phyloP scores from a whole-genome alignment of 37 sponge, comb jelly and placozoan genomes.

The Beroe ovata region DNA sequence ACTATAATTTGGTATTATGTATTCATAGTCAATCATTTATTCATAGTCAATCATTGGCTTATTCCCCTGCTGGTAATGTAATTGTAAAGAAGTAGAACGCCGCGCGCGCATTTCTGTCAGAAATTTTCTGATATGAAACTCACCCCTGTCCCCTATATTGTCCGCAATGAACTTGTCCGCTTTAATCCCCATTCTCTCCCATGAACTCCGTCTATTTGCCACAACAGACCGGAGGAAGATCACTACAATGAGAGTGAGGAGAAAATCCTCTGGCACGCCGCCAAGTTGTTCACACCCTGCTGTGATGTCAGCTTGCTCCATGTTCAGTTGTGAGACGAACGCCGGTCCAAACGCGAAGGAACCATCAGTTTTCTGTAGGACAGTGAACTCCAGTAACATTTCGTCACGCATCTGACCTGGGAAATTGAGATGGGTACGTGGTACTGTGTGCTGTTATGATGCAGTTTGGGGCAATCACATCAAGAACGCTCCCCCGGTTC shows the following conservation, averaged over 20 bases:
- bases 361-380: slow-evolving; percentile 39
- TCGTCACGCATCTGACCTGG: slow-evolving; percentile 25
- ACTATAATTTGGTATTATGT: too few species aligned
- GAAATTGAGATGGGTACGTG: too few species aligned
- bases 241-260: slow-evolving; percentile 10
- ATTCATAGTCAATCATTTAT: too few species aligned
- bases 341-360: slow-evolving; percentile 18
- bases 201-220: slow-evolving; percentile 11
- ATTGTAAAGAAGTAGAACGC: too few species aligned
- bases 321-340: slow-evolving; percentile 8
- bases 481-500: too few species aligned
- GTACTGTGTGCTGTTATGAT: too few species aligned
- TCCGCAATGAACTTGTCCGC: slow-evolving; percentile 11
- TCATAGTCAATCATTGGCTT: too few species aligned
- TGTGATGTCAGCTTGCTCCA: background rate
- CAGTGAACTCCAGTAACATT: slow-evolving; percentile 54
- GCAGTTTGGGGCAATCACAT: too few species aligned
- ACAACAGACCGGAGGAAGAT: slow-evolving; percentile 6
- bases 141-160: slow-evolving; percentile 4
- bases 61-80: too few species aligned
- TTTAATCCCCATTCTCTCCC: slow-evolving; percentile 20
- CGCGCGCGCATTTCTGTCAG: too few species aligned
- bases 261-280: background rate
- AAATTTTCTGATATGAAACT: too few species aligned
- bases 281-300: background rate